These are phyloP conservation scores for Phocoena sinus DNA, from an alignment of 2,113 vertebrate species.

Conservation along the genomic window DNA sequence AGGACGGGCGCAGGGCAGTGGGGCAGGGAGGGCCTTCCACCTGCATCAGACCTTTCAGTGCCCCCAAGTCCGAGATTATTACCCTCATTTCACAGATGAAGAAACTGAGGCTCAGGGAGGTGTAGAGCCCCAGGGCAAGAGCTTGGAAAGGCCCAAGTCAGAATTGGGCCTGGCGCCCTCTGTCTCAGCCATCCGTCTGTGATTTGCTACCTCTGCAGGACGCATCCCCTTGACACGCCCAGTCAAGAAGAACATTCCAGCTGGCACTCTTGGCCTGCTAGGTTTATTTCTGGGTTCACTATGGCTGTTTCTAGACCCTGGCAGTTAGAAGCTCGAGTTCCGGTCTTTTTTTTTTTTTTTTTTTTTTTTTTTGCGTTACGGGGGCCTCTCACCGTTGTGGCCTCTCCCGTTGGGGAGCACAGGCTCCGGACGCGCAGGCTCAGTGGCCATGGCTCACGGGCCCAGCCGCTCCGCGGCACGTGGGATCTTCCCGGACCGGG, in stretches of 20 bases:
- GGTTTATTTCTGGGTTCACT: not conserved
- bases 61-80: no score
- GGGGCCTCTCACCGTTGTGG: no score
- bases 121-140: rapidly evolving
- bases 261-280: not conserved
- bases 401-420: no score
- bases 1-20: rapidly evolving
- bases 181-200: not conserved
- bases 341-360: no score
- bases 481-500: no score
- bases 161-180: not conserved
- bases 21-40: not conserved
- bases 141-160: rapidly evolving
- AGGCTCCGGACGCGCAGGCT: no score
- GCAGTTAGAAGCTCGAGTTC: not conserved
- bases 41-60: no score
- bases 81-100: no score
- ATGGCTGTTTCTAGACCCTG: not conserved
- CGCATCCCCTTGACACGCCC: rapidly evolving
- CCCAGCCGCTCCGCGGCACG: no score
- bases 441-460: no score
- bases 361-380: no score
- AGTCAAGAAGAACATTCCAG: rapidly evolving
- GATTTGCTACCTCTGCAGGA: not conserved
- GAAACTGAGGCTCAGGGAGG: not conserved